These are phyloP conservation scores for Danio kyathit DNA, from an alignment of 2,797 vertebrate species.

Conservation along the genomic window DNA sequence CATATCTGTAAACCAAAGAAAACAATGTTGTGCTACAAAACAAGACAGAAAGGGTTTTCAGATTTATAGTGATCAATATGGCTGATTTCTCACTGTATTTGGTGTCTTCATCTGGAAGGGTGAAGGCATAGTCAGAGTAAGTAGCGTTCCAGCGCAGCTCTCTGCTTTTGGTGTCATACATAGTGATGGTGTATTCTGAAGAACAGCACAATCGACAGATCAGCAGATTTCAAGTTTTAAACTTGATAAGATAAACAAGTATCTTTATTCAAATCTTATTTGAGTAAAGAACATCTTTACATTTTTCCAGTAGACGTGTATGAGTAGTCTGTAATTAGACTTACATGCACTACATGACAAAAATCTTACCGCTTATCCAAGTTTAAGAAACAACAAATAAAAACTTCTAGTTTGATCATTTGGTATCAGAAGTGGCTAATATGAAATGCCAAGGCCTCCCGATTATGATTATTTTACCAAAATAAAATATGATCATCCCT, in stretches of 20 bases:
- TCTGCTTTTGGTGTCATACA: conserved; percentile 97
- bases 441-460: too few species aligned
- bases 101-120: conserved; percentile 89
- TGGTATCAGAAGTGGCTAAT: too few species aligned
- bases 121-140: conserved; percentile 95
- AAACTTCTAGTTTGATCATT: too few species aligned
- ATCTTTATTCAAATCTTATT: background rate
- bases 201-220: background rate
- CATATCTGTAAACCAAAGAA: conserved; percentile 80
- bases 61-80: background rate
- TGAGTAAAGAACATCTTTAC: background rate
- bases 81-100: conserved; percentile 88
- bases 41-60: background rate
- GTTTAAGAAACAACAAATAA: too few species aligned
- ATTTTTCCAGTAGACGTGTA: background rate
- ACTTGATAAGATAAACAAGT: background rate
- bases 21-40: background rate
- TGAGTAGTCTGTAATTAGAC: background rate
- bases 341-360: too few species aligned
- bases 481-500: too few species aligned
- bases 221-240: too few species aligned
- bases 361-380: too few species aligned
- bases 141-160: conserved; percentile 98
- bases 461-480: too few species aligned
- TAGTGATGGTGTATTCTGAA: conserved; percentile 97